Evolutionary conservation across 2,888 invertebrate species (phyloP).

Genomic region (Plebejus argus): DNA sequence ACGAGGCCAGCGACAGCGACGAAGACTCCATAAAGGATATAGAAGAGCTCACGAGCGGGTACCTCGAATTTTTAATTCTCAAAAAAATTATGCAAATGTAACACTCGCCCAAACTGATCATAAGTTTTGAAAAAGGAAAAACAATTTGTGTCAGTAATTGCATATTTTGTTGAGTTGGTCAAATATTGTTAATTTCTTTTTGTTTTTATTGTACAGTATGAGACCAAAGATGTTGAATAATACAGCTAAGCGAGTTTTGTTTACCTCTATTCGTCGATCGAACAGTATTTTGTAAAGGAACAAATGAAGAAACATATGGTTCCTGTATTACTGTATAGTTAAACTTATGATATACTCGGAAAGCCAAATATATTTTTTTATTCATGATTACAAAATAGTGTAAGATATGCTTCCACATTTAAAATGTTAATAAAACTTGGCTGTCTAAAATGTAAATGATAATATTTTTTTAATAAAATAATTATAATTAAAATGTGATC

Average conservation of each 20-base stretch:
- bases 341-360: conserved; percentile 8
- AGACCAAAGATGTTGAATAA: conserved; percentile 7
- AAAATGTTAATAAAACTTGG: conserved; percentile 19
- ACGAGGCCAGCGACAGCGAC: conserved; percentile 69
- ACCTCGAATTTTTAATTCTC: conserved; percentile 34
- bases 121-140: neutral
- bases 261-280: neutral
- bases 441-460: conserved; percentile 26
- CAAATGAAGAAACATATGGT: neutral
- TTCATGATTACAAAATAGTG: conserved; percentile 8
- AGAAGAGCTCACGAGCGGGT: conserved; percentile 72
- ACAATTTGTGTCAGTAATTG: neutral
- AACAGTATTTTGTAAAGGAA: conserved; percentile 22
- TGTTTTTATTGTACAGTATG: neutral
- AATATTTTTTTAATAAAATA: conserved; percentile 29
- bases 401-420: conserved; percentile 25
- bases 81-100: conserved; percentile 33
- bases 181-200: neutral
- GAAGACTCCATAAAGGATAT: conserved; percentile 71
- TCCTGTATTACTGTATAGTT: conserved; percentile 4
- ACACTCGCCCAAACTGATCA: neutral
- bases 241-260: neutral
- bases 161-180: neutral
- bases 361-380: conserved; percentile 25
- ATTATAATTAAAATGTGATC: conserved; percentile 5